phyloP scores from a whole-genome alignment of 1,140 invertebrate genomes.

The Drosophila novamexicana region DNA sequence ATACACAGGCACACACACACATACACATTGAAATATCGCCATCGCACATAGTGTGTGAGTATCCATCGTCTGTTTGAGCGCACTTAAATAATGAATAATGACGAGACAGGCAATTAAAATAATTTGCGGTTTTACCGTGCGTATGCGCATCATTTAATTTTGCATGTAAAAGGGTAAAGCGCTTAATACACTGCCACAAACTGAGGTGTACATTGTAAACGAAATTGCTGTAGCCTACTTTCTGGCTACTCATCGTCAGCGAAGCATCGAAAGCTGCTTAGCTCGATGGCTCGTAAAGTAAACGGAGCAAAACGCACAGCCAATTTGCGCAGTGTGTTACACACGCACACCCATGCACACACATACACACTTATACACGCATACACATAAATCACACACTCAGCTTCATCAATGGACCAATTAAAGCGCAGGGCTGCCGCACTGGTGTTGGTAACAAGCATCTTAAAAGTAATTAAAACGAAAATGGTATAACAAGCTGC shows the following conservation, averaged over 20 bases:
- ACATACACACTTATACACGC: conserved; percentile 5
- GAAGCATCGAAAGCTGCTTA: conserved; percentile 33
- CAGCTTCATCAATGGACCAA: conserved; percentile 79
- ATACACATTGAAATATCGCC: conserved; percentile 10
- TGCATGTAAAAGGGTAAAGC: conserved; percentile 81
- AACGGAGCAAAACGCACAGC: conserved; percentile 35
- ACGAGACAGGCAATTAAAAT: conserved; percentile 84
- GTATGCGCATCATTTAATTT: conserved; percentile 84
- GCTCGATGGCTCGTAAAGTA: conserved; percentile 20
- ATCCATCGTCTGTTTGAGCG: conserved; percentile 69
- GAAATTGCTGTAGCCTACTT: conserved; percentile 28
- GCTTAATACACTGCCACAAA: conserved; percentile 75
- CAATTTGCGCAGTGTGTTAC: conserved; percentile 41
- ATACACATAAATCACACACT: conserved; percentile 2
- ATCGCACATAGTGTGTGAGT: conserved; percentile 32
- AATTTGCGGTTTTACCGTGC: conserved; percentile 84
- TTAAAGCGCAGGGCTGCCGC: conserved; percentile 62
- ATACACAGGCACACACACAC: conserved; percentile 18
- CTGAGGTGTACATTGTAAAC: background rate
- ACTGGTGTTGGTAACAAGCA: conserved; percentile 74
- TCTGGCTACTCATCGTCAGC: conserved; percentile 11
- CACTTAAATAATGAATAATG: conserved; percentile 84
- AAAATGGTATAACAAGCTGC: conserved; percentile 83
- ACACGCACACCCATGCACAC: conserved; percentile 10
- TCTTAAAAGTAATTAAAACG: conserved; percentile 84